Base-by-base conservation (phyloP, 1,140 invertebrate genomes). In the Heliconius himera region DNA sequence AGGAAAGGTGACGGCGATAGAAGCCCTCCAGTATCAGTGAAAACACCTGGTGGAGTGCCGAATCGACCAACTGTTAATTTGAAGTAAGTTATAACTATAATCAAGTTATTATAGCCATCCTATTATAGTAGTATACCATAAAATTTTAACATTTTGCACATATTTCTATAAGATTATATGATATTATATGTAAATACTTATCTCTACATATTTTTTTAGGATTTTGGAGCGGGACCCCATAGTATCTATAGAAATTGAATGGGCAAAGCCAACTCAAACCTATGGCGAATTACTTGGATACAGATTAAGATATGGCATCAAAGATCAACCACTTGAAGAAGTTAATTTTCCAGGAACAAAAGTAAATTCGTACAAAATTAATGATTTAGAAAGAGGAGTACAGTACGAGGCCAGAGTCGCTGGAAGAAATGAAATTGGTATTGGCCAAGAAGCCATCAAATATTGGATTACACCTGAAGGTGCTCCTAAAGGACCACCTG, bases 341-440 rank as follows among this genome's bases (percentile, higher is more conserved):
- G 96, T 97, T 84, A 95, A 95, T 84, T 93, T 96, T 56, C 86
- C 93, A 18, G 96, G 95, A 76, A 95, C 95, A 3, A 96, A 96
- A 87, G 94, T 95, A 75, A 96, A 91, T 33, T 96, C 95, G 22
- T 95, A 96, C 82, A 95, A 95, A 81, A 96, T 97, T 74, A 96
- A 95, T 79, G 96, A 97, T 88, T 91, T 97, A 94, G 98, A 99
- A 93, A 96, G 98, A 82, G 99, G 99, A 1, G 97, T 99, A 0
- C 97, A 98, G 81, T 99, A 99, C 92, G 99, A 99, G 93, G 99
- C 99, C 88, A 96, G 98, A 81, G 96, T 99, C 2, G 97, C 98
- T 1, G 99, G 98, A 1, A 97, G 97, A 87, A 99, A 99, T 95
- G 96, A 97, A 77, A 97, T 99, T 41, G 99, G 98, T 54, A 97